Evolutionary conservation across 1,140 invertebrate genomes (phyloP), one percentile per base, ranked within the genome.

Genomic region (Dryas iulia): DNA sequence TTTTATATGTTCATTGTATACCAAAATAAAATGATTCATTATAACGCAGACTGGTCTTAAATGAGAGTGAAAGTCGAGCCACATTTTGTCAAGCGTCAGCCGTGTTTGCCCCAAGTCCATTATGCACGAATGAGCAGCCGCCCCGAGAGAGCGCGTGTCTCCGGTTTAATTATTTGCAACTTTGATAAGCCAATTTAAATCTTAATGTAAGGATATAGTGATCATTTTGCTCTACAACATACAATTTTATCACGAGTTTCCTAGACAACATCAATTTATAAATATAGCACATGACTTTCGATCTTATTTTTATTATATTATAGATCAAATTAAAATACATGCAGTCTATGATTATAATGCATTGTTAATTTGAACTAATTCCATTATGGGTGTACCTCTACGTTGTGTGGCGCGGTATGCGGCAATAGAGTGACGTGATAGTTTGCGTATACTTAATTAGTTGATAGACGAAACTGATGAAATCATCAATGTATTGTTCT

Each of bases 101-200:
- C 81, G 80, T 80, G 76, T 86, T 86, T 77, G 86, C 87, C 79
- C 86, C 78, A 79, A 87, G 87, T 82, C 85, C 86, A 91, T 91
- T 91, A 91, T 91, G 89, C 87, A 90, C 87, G 87, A 90, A 90
- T 91, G 89, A 91, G 78, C 87, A 88, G 79, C 83, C 89, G 86
- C 86, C 87, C 87, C 86, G 85, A 89, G 87, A 91, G 87, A 90
- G 81, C 87, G 83, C 85, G 79, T 91, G 81, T 85, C 87, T 79
- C 81, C 68, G 77, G 77, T 74, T 82, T 89, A 91, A 91, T 91
- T 91, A 90, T 88, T 73, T 79, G 59, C 5, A 57, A 65, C 5
- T 63, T 39, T 31, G 25, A 24, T 52, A 58, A 75, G 47, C 4
- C 5, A 83, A 59, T 78, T 67, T 77, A 3, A 69, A 78, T 71